phyloP scores from a whole-genome alignment of 2,888 invertebrate species.

The Patella ulyssiponensis region DNA sequence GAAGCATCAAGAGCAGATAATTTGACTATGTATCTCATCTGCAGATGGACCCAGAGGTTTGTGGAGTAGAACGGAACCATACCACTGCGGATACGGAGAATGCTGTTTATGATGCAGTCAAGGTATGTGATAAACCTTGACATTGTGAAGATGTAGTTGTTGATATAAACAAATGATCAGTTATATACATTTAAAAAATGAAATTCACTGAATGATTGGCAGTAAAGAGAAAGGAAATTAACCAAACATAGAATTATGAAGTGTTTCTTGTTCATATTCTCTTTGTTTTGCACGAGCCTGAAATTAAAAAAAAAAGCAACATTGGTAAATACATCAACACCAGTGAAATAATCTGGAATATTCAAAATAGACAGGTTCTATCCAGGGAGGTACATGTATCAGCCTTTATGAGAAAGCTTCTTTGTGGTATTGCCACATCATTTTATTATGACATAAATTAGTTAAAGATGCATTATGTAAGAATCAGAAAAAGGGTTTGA shows the following conservation, averaged over 20 bases:
- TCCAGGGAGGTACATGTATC: background rate
- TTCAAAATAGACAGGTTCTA: background rate
- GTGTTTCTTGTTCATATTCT: conserved; percentile 66
- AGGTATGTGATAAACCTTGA: no score
- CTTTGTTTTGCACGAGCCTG: conserved; percentile 68
- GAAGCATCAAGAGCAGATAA: no score
- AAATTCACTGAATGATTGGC: no score
- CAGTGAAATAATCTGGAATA: background rate
- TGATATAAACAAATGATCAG: no score
- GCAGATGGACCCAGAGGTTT: no score
- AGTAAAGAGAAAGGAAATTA: conserved; percentile 32
- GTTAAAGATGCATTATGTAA: background rate
- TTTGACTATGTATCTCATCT: no score
- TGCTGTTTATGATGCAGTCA: no score
- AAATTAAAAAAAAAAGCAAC: conserved; percentile 30
- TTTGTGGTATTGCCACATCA: background rate
- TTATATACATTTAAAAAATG: no score
- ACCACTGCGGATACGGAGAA: no score
- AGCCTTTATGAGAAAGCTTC: background rate
- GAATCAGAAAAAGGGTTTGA: no score
- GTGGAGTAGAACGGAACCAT: no score
- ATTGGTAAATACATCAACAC: background rate
- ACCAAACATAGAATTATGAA: conserved; percentile 71
- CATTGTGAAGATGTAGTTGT: no score
- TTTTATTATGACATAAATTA: background rate